Evolutionary conservation across 2,113 vertebrate species (phyloP).

Genomic region (Bungarus multicinctus): DNA sequence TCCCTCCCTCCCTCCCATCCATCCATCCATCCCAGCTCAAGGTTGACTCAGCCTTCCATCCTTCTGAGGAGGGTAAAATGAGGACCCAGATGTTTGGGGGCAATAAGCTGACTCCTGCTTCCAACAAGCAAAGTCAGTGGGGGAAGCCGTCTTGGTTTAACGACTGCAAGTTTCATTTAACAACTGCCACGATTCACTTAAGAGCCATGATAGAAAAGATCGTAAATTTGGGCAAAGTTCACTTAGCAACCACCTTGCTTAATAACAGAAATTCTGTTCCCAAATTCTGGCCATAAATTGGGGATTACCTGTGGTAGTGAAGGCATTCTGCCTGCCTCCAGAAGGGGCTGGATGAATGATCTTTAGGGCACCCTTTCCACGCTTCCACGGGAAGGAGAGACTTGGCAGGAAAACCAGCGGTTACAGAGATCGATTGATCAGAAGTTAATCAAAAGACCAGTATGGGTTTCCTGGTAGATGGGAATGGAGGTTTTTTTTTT

Average conservation of each 20-base stretch:
- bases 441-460: background rate
- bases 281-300: background rate
- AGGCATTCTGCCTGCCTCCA: background rate
- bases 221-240: background rate
- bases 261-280: background rate
- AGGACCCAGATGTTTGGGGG: background rate
- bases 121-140: background rate
- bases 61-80: background rate
- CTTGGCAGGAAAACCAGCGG: background rate
- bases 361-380: background rate
- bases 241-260: background rate
- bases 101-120: background rate
- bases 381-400: background rate
- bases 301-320: background rate
- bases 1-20: too few relatives aligned
- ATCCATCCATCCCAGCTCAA: too few relatives aligned
- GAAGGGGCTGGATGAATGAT: background rate
- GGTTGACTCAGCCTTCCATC: background rate
- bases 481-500: background rate
- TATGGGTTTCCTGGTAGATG: background rate
- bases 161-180: background rate
- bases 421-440: background rate
- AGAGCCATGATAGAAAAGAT: background rate
- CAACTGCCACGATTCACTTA: background rate
- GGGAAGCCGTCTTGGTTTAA: background rate